Evolutionary conservation across 2,113 vertebrate genomes (phyloP).

Genomic region (Nicator chloris): DNA sequence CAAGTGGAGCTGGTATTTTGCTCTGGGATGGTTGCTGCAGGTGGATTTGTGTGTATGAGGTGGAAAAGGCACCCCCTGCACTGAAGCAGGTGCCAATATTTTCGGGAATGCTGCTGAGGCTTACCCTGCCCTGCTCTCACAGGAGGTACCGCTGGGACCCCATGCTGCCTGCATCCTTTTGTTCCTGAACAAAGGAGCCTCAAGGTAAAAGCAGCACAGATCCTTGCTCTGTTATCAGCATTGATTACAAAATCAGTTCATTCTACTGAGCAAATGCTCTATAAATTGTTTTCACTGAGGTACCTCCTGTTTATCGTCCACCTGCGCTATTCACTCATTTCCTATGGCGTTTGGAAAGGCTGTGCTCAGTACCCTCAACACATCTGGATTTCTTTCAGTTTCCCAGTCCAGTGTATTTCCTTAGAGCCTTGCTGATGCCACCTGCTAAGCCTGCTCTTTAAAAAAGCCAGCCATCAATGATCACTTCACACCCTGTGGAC

Average conservation of each 20-base stretch:
- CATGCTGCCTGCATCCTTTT: background rate
- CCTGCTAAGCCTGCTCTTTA: background rate
- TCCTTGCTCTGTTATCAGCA: background rate
- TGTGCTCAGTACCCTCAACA: background rate
- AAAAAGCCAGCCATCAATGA: too few relatives aligned
- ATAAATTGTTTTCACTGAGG: background rate
- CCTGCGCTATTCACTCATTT: accelerated
- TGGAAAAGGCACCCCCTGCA: background rate
- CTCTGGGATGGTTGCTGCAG: background rate
- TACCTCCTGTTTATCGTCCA: accelerated
- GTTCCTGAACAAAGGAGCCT: background rate
- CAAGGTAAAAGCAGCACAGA: background rate
- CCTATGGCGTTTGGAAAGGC: accelerated
- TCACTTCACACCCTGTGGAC: accelerated
- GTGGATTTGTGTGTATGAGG: background rate
- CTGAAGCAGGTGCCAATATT: background rate
- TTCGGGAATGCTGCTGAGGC: background rate
- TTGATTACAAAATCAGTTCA: background rate
- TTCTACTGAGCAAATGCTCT: background rate
- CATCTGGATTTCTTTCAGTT: background rate
- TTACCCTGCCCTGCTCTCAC: background rate
- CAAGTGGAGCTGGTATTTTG: background rate
- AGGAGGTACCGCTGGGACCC: accelerated
- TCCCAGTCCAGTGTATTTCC: background rate
- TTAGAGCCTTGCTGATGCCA: background rate